phyloP scores from a whole-genome alignment of 2,113 vertebrate genomes.

The Pimephales promelas region DNA sequence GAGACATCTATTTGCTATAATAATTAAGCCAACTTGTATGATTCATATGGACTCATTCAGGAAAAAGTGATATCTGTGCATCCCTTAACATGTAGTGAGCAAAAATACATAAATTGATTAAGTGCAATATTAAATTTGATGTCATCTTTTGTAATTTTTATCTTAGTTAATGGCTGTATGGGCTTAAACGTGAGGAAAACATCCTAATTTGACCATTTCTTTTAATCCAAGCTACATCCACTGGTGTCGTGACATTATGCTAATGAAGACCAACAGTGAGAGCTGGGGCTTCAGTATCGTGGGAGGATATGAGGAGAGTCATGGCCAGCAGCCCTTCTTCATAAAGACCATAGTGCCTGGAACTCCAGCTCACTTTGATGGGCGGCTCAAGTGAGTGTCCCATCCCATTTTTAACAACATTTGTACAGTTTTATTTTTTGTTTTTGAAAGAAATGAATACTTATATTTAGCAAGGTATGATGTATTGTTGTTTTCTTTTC shows the following conservation, averaged over 20 bases:
- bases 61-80: too few relatives aligned
- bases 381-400: constrained; percentile 84
- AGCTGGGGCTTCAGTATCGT: constrained; percentile 97
- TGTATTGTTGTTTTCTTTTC: too few relatives aligned
- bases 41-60: too few relatives aligned
- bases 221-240: constrained; percentile 80
- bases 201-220: background rate
- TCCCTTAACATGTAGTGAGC: too few relatives aligned
- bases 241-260: constrained; percentile 87
- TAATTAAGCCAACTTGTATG: too few relatives aligned
- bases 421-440: background rate
- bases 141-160: background rate
- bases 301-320: constrained; percentile 88
- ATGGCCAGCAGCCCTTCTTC: constrained; percentile 91
- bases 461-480: too few relatives aligned
- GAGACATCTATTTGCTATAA: too few relatives aligned
- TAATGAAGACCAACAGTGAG: constrained; percentile 86
- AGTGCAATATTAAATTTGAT: background rate
- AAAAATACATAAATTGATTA: too few relatives aligned
- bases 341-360: constrained; percentile 95
- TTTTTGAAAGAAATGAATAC: background rate
- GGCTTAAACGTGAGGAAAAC: background rate
- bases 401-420: background rate
- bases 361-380: constrained; percentile 86
- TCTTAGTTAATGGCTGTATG: background rate